Base-by-base conservation (phyloP, 2,797 vertebrate species). In the Gymnodraco acuticeps region DNA sequence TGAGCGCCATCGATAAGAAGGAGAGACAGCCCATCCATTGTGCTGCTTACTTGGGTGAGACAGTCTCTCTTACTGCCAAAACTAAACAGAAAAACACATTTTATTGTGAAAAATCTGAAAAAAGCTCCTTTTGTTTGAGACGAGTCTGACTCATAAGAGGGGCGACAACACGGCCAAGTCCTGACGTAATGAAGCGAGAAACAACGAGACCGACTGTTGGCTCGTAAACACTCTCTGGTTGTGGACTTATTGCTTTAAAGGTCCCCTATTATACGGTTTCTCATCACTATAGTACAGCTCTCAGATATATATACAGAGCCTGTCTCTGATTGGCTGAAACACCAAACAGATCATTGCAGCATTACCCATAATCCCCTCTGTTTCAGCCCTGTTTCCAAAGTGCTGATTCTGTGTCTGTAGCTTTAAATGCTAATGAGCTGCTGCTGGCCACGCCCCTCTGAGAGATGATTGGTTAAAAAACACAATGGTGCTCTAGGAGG, bases 1-100 rank as follows among this genome's bases (percentile, higher is more conserved):
- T 98, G 91, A 96, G 95, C 81, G 96, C 96, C 82, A 97, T 96
- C 17, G 98, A 99, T 92, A 97, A 98, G 92, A 99, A 97, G 92
- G 97, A 98, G 67, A 94, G 98, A 66, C 97, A 98, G 87, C 95
- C 98, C 61, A 94, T 99, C 86, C 98, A 99, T 93, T 98, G 97
- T 96, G 97, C 98, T 19, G 97, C 98, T 72, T 98, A 97, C 88
- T 93, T 98, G 75, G 98, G 98, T 99, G 76, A 87, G 90, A 27
- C 16, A 41, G 15, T 62, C 74, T 65, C 0, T 17, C 5, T 46
- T 31, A 65, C 3, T 20, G n/a, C 17, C 54, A 51, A 54, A 58
- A 38, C 47, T 58, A 45, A 50, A 13, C 50, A 31, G 0, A 5
- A 27, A 27, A 23, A 42, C 42, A 69, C 6, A 23, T 50, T 31